Percentiles rank a stretch among this genome's conserved stretches.
Conservation (phyloP, 1,140 invertebrate genomes). For the Eueides isabella region DNA sequence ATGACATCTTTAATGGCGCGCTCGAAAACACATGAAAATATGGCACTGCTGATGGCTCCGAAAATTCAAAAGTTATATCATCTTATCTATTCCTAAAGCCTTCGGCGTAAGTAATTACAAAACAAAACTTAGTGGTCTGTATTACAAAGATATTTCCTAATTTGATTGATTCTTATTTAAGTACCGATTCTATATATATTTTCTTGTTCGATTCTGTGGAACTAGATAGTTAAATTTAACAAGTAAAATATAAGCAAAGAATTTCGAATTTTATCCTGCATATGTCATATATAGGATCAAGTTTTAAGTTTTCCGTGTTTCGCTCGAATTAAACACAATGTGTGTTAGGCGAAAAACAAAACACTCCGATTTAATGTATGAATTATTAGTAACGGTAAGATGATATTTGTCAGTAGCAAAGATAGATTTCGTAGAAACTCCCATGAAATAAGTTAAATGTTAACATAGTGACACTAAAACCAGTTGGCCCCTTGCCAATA, state of each 20-base stretch:
- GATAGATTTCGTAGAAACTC: background rate
- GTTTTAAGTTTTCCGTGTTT: no score
- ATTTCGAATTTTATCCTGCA: no score
- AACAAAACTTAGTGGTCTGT: slow-evolving; percentile 17
- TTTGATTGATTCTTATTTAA: background rate
- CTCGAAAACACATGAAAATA: slow-evolving; percentile 39
- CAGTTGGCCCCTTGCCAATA: slow-evolving; percentile 25
- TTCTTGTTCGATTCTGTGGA: no score
- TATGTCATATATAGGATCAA: no score
- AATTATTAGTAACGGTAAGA: background rate
- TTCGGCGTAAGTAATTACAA: slow-evolving; percentile 23
- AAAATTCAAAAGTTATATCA: slow-evolving; percentile 35
- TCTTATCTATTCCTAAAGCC: slow-evolving; percentile 35
- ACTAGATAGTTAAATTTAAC: no score
- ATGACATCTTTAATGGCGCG: slow-evolving; percentile 18
- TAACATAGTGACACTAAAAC: slow-evolving; percentile 20
- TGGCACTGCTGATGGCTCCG: slow-evolving; percentile 26
- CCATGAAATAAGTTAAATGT: background rate
- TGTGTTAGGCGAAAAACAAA: no score
- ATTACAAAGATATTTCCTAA: background rate
- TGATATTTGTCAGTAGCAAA: background rate
- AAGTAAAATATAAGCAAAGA: no score
- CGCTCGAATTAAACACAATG: no score
- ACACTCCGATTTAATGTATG: no score
- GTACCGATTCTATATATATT: no score